These are phyloP conservation scores for Platysteira castanea DNA, from an alignment of 2,113 vertebrate species.

Conservation along the genomic window DNA sequence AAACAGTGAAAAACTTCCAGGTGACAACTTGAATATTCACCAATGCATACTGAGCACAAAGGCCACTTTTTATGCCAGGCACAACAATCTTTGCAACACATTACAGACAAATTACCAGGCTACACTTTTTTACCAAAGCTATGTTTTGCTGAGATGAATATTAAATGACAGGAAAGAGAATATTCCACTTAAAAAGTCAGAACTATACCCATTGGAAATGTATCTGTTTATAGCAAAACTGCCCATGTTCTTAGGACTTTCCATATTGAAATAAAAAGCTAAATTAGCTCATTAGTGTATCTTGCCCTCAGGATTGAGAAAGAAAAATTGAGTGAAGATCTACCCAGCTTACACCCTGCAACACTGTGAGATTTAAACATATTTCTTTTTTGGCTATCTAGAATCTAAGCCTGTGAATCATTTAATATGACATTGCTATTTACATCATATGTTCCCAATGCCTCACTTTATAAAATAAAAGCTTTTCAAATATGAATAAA, in stretches of 20 bases:
- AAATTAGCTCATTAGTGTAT: constrained; percentile 14
- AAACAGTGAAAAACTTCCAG: background rate
- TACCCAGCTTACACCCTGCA: background rate
- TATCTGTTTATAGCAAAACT: background rate
- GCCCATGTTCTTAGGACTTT: background rate
- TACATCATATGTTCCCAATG: background rate
- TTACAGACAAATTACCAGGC: constrained; percentile 33
- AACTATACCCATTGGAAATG: background rate
- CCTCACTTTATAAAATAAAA: background rate
- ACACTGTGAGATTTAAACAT: constrained; percentile 20
- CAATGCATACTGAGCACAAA: background rate
- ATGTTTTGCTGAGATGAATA: constrained; percentile 1
- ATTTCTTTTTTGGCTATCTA: background rate
- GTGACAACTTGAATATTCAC: constrained; percentile 67
- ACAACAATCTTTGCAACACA: constrained; percentile 50
- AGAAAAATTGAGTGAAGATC: background rate
- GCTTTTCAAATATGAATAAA: background rate
- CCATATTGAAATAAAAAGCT: background rate
- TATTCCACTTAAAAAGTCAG: constrained; percentile 10
- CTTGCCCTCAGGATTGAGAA: background rate
- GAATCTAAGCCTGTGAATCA: background rate
- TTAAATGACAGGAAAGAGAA: constrained; percentile 4
- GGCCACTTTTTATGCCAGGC: background rate
- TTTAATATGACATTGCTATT: background rate
- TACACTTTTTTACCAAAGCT: constrained; percentile 9